Percentiles rank a stretch among this genome's conserved stretches.
Conservation (phyloP, 1,140 invertebrate genomes). For the Drosophila suzukii region DNA sequence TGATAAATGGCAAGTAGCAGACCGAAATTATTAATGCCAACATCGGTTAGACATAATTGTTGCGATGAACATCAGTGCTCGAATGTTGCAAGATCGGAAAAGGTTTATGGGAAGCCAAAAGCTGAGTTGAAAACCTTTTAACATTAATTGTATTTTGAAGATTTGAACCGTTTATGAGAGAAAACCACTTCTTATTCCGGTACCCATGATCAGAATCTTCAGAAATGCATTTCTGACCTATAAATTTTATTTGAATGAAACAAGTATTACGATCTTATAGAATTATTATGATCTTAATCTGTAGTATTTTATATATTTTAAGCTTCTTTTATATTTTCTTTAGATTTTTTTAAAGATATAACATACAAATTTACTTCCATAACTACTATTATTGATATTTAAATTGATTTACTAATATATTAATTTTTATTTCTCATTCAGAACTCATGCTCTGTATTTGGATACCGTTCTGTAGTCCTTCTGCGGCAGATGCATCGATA, state of each 20-base stretch:
- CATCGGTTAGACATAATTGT: slow-evolving; percentile 40
- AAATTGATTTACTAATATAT: background rate
- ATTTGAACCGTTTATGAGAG: background rate
- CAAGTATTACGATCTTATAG: too few relatives aligned
- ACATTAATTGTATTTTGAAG: background rate
- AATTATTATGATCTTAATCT: too few relatives aligned
- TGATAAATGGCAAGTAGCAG: slow-evolving; percentile 67
- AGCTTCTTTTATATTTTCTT: background rate
- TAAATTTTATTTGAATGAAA: too few relatives aligned
- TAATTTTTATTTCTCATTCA: background rate
- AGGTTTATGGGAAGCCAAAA: slow-evolving; percentile 8
- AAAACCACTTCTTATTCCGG: background rate
- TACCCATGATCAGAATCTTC: background rate
- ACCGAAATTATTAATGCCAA: slow-evolving; percentile 37
- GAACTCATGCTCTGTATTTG: background rate
- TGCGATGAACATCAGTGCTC: slow-evolving; percentile 19
- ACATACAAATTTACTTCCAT: too few relatives aligned
- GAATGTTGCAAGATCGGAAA: slow-evolving; percentile 28
- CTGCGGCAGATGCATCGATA: background rate
- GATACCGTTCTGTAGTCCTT: background rate
- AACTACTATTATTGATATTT: too few relatives aligned
- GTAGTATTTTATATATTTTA: background rate
- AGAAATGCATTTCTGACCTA: too few relatives aligned
- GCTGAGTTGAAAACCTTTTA: background rate
- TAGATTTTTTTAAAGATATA: too few relatives aligned